Percentiles rank a stretch among this genome's conserved stretches.
These are phyloP conservation scores for Antrozous pallidus DNA, from an alignment of 2,797 vertebrate genomes.

Conservation along the genomic window DNA sequence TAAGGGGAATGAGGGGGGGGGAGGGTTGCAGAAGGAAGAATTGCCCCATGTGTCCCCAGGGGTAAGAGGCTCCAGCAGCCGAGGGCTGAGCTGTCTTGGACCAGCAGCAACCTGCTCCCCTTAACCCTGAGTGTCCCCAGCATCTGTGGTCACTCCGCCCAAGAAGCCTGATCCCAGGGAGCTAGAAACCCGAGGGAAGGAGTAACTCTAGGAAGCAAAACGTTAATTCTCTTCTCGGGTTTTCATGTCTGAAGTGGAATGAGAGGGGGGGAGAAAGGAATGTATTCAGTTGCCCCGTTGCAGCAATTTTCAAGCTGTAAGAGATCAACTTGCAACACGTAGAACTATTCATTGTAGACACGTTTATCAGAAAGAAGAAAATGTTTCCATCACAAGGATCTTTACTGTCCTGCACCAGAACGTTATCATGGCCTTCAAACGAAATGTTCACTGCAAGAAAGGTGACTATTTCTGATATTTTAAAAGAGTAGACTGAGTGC, in stretches of 20 bases:
- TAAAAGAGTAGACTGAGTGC: not conserved
- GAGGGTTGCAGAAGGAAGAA: not conserved
- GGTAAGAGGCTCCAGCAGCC: not conserved
- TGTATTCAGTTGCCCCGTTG: not conserved
- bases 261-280: not conserved
- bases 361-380: conserved; percentile 3
- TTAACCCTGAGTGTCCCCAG: not conserved
- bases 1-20: accelerated
- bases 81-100: not conserved
- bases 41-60: not conserved
- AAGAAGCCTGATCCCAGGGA: not conserved
- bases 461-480: not conserved
- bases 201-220: not conserved
- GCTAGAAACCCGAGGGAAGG: not conserved
- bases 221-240: conserved; percentile 30
- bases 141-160: not conserved
- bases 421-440: conserved; percentile 20
- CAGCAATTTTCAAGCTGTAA: conserved; percentile 17
- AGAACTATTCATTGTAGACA: not conserved
- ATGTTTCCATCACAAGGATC: not conserved
- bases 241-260: conserved; percentile 23
- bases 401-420: not conserved
- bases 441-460: conserved; percentile 13
- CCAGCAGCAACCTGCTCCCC: not conserved
- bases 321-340: conserved; percentile 2